Conservation (phyloP, 2,888 invertebrate genomes). For the Halictus quadricinctus region DNA sequence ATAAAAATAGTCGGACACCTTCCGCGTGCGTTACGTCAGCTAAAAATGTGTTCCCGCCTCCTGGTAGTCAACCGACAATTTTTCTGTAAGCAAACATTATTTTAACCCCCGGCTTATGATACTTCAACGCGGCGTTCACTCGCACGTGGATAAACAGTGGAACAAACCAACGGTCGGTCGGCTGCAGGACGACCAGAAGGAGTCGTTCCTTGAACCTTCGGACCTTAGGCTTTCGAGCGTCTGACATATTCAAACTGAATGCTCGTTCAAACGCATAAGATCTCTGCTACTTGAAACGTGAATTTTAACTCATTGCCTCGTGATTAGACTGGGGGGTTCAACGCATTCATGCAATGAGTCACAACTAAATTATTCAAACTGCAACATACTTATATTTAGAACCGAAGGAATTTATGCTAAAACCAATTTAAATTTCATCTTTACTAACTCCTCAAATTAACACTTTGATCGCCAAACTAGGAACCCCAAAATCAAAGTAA, state of each 20-base stretch:
- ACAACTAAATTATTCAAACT: too few relatives aligned
- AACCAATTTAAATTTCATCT: too few relatives aligned
- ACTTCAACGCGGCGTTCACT: constrained; percentile 47
- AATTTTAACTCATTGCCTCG: not conserved
- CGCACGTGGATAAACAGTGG: constrained; percentile 62
- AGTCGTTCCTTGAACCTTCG: constrained; percentile 13
- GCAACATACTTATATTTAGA: too few relatives aligned
- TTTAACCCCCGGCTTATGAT: constrained; percentile 51
- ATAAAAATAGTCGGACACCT: constrained; percentile 38
- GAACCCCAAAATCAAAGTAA: too few relatives aligned
- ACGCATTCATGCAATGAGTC: too few relatives aligned
- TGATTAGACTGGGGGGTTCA: not conserved
- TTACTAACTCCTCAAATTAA: too few relatives aligned
- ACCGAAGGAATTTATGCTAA: too few relatives aligned
- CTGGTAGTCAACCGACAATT: constrained; percentile 42
- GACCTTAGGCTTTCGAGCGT: not conserved
- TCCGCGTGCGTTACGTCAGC: constrained; percentile 39
- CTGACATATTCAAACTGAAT: not conserved
- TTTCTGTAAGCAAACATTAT: constrained; percentile 60
- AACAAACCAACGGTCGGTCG: not conserved
- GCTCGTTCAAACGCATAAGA: not conserved
- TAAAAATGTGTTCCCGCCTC: constrained; percentile 10
- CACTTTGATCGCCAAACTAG: too few relatives aligned
- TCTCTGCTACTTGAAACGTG: not conserved
- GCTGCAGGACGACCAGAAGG: constrained; percentile 22